Base-by-base conservation (phyloP, 2,113 vertebrate species). In the Dipodomys ordii region DNA sequence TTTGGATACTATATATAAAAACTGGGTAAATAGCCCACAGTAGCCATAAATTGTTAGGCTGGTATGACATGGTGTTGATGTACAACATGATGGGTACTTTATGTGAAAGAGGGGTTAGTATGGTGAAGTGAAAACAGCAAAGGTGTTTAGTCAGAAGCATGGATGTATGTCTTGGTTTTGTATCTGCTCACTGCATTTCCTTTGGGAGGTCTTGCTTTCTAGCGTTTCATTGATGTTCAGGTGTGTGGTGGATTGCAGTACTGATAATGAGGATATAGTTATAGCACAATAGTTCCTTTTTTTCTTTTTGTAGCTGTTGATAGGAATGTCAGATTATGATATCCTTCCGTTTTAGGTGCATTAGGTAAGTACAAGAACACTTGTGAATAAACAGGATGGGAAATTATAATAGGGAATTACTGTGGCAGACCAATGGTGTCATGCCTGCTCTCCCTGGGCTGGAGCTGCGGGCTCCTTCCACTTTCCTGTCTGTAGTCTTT, bases 41-140 rank as follows among this genome's bases (percentile, higher is more conserved):
- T 4, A 7, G 13, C 1, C 3, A 0, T 44, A 19, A 19, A 30
- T 62, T 23, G 30, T 27, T 83, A 65, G 79, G 13, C 6, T 67
- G 32, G 7, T 0, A 25, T 20, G 6, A 20, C n/a, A 2, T 4
- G n/a, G 27, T 46, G 0, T 6, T 23, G 49, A 10, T 30, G 3
- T 19, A 4, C 53, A 57, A 57, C 53, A 4, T 57, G 53, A 57
- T 57, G 53, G 15, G 53, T 20, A 4, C 7, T 35, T 16, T 13
- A 16, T 57, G 53, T 57, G 53, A 57, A 39, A 39, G 49, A 49
- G 49, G 49, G 49, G 60, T 62, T 62, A 9, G 44, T 19, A 10
- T 23, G 10, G 32, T 49, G 28, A 49, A 44, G 0, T 85, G 18
- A 28, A 68, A 44, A n/a, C 46, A 60, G 0, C 27, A 23, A 0